Evolutionary conservation across 2,113 vertebrate species (phyloP), one percentile per base, ranked within the genome.

Genomic region (Trogon melanurus): DNA sequence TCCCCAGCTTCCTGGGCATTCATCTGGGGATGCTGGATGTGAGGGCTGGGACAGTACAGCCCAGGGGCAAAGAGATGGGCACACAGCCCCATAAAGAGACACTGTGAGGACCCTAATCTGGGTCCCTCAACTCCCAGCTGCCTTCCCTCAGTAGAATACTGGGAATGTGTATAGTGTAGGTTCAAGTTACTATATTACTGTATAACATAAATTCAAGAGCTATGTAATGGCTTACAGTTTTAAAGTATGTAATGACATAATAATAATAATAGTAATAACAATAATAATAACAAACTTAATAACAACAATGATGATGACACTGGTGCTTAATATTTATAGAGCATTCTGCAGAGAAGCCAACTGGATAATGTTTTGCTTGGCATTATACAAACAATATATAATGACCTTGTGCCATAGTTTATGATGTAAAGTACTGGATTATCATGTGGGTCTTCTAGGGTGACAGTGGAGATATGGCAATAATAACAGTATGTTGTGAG

Each of bases 1-100:
- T 16, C 29, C 10, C 0, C 8, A 3, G 1, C 0, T 16, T 84
- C 6, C 73, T 51, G 25, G 3, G 11, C 5, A 23, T 7, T 58
- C 30, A 11, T 5, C 3, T 71, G 62, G 18, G n/a, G 14, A 41
- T 62, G 44, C 30, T 67, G 22, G 36, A 78, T 44, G 7, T 29
- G 15, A n/a, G 8, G 34, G 8, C 45, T 82, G 38, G 6, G 48
- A 12, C 13, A 74, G 51, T 3, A 6, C 8, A 51, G 51, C 4
- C 11, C 8, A 23, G 25, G 27, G 18, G 6, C 22, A 58, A 6
- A 73, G 17, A 86, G 8, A 20, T 60, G 29, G 51, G 22, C 10
- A 32, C 34, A 64, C 41, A 57, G 30, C 16, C 36, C 34, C 66
- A 34, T 32, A 61, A 56, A 62, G 10, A 32, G 9, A 7, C 7